A percentile compares a stretch with the other conserved stretches of the same genome.
Evolutionary conservation across 2,113 vertebrate genomes (phyloP).

Genomic region (Uria lomvia): DNA sequence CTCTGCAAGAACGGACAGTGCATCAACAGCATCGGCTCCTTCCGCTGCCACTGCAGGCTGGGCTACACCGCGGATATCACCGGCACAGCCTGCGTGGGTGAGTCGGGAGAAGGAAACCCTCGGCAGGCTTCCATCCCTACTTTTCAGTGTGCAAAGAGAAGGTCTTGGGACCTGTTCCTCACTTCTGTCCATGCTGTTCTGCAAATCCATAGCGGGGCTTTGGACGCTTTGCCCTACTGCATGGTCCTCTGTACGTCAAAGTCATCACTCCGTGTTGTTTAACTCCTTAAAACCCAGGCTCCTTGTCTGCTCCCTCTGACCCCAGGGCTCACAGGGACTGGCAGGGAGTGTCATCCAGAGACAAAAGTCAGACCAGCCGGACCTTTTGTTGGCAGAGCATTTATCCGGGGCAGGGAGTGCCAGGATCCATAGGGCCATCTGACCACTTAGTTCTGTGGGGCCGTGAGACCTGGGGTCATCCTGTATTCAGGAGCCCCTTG

Average conservation of each 20-base stretch:
- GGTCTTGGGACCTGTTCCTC: neutral
- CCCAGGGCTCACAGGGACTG: neutral
- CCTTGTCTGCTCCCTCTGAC: neutral
- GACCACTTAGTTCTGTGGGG: neutral
- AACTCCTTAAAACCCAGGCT: neutral
- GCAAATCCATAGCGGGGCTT: accelerated
- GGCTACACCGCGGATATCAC: conserved; percentile 84
- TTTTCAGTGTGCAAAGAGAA: neutral
- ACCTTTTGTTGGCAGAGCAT: accelerated
- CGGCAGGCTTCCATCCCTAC: accelerated
- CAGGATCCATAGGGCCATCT: neutral
- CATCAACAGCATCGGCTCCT: conserved; percentile 92
- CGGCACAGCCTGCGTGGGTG: conserved; percentile 85
- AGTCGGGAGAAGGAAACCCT: neutral
- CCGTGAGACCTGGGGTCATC: neutral
- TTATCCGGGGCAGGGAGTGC: neutral
- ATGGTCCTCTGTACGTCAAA: accelerated
- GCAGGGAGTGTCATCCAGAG: neutral
- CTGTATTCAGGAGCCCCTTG: neutral
- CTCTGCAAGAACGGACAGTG: conserved; percentile 89
- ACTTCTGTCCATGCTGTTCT: accelerated
- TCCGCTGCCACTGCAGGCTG: conserved; percentile 87
- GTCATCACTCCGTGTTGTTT: accelerated
- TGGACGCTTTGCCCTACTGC: accelerated
- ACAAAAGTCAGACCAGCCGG: neutral